phyloP scores from a whole-genome alignment of 2,888 invertebrate genomes.

The Cantharis lateralis region DNA sequence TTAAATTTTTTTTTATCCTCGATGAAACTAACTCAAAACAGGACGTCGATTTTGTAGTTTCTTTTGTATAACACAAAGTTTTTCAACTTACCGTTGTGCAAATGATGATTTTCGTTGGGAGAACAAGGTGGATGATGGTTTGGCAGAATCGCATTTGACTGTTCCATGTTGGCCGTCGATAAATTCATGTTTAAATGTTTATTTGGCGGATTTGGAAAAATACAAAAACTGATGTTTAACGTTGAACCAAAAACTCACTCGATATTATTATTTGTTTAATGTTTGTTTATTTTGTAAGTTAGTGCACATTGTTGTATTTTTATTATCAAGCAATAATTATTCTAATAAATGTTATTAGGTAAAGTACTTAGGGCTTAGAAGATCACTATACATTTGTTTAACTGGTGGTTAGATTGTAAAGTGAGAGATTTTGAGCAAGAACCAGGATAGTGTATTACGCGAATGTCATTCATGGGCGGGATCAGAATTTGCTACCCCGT shows the following conservation, averaged over 20 bases:
- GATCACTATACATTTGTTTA: slow-evolving; percentile 38
- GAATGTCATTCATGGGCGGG: slow-evolving; percentile 52
- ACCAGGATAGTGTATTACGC: slow-evolving; percentile 39
- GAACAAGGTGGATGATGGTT: slow-evolving; percentile 49
- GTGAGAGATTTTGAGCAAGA: slow-evolving; percentile 44
- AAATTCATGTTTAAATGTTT: slow-evolving; percentile 20
- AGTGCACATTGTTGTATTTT: background rate
- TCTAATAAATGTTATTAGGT: background rate
- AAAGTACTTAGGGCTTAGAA: background rate
- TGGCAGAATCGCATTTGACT: slow-evolving; percentile 42
- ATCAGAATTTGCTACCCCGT: slow-evolving; percentile 55
- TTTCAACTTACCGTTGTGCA: slow-evolving; percentile 43
- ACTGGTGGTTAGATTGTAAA: slow-evolving; percentile 42
- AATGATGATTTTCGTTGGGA: slow-evolving; percentile 44
- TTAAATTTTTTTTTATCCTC: no score
- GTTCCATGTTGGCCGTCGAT: slow-evolving; percentile 44
- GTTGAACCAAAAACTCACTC: background rate
- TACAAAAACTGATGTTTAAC: background rate
- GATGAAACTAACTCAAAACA: background rate
- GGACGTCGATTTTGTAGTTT: background rate
- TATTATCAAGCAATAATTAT: background rate
- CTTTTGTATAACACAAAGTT: background rate
- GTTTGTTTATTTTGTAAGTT: background rate
- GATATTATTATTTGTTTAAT: background rate
- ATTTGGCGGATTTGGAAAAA: background rate